A percentile compares a stretch with the other conserved stretches of the same genome.
These are phyloP conservation scores for Chalcosyrphus nemorum DNA, from an alignment of 2,888 invertebrate species.

Conservation along the genomic window DNA sequence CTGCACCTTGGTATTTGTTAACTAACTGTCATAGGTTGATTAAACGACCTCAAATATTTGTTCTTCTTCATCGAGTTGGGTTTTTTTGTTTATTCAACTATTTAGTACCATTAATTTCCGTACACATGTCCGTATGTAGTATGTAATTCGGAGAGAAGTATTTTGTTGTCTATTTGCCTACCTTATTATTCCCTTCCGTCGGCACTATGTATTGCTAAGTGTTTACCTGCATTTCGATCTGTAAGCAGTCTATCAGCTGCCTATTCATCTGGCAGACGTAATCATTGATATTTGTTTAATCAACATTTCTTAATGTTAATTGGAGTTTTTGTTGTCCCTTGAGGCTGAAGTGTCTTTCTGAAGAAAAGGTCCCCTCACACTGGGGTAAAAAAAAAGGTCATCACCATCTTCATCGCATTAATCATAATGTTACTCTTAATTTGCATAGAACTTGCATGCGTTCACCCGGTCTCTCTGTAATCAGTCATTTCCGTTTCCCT, in stretches of 20 bases:
- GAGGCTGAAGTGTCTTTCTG: not conserved
- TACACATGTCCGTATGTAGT: not conserved
- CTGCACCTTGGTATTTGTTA: constrained; percentile 8
- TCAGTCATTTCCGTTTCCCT: constrained; percentile 69
- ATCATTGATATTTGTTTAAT: not conserved
- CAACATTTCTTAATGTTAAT: not conserved
- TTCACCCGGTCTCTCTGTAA: constrained; percentile 38
- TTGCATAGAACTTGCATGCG: constrained; percentile 46
- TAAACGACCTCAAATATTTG: constrained; percentile 46
- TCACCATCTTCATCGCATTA: constrained; percentile 29
- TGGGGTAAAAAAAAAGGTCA: constrained; percentile 23
- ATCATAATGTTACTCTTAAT: constrained; percentile 30
- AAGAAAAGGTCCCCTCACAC: not conserved
- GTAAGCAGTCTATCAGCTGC: not conserved
- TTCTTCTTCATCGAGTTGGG: not conserved
- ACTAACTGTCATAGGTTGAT: constrained; percentile 12
- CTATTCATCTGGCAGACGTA: not conserved
- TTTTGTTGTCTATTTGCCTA: constrained; percentile 13
- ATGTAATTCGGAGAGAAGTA: not conserved
- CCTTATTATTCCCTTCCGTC: not conserved
- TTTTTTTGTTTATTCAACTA: constrained; percentile 26
- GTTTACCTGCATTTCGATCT: constrained; percentile 4
- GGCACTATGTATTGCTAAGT: not conserved
- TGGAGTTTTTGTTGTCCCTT: not conserved
- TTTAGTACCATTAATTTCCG: constrained; percentile 15